phyloP scores from a whole-genome alignment of 1,140 invertebrate genomes.

The Penaeus vannamei region DNA sequence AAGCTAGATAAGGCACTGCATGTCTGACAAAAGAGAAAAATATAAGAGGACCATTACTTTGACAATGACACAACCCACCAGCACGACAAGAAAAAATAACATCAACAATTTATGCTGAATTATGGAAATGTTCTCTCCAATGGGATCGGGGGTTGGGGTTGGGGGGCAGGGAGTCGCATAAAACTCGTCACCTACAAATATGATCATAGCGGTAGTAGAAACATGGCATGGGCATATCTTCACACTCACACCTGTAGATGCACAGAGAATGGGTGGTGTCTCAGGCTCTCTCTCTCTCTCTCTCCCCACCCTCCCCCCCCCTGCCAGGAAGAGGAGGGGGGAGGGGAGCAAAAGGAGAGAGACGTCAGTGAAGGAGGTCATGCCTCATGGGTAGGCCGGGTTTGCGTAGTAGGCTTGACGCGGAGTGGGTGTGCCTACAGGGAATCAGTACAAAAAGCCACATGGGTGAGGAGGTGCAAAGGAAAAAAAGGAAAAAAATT shows the following conservation, averaged over 20 bases:
- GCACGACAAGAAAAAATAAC: too few species aligned
- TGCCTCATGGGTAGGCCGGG: conserved; percentile 41
- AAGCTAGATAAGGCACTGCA: too few species aligned
- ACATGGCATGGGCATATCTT: conserved; percentile 8
- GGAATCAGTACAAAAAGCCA: conserved; percentile 43
- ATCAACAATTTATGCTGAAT: too few species aligned
- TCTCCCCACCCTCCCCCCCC: conserved; percentile 16
- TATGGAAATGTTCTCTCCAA: too few species aligned
- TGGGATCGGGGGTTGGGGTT: too few species aligned
- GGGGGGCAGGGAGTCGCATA: background rate
- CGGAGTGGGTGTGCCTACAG: conserved; percentile 49
- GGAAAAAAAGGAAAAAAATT: background rate
- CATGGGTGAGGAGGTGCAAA: conserved; percentile 40
- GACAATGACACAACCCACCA: too few species aligned
- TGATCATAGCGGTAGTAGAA: background rate
- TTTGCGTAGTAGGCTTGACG: conserved; percentile 42
- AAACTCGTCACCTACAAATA: background rate
- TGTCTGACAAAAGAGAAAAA: too few species aligned
- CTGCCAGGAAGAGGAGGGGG: background rate
- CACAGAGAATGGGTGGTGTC: conserved; percentile 1
- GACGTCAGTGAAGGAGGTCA: conserved; percentile 40
- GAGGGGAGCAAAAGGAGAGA: background rate
- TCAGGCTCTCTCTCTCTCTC: conserved; percentile 17
- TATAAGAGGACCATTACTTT: too few species aligned
- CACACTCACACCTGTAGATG: conserved; percentile 25